Base-by-base conservation (phyloP, 1,140 invertebrate genomes). In the Saccostrea cuccullata region DNA sequence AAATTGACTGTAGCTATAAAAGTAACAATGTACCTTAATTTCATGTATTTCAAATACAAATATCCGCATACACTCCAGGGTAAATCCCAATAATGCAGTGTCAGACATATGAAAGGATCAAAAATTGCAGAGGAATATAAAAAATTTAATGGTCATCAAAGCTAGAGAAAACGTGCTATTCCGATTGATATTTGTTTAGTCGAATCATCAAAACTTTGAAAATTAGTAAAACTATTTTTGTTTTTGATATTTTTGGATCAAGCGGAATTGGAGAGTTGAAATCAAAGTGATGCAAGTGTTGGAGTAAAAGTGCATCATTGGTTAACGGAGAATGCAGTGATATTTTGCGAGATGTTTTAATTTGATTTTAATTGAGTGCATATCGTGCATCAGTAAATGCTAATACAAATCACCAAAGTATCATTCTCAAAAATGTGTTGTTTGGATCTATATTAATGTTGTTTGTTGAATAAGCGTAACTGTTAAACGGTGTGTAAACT, bases 201-300 rank as follows among this genome's bases (percentile, higher is more conserved):
- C 17, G 82, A 84, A 55, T 56, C 26, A 84, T n/a, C 82, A 55
- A 55, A 55, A 84, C 20, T 55, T 84, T 55, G 36, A 55, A n/a
- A 84, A 84, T 30, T 55, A 23, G 55, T 83, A 84, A 47, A 30
- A 3, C 17, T 2, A 64, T 64, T 17, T n/a, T 64, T 17, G 13
- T 64, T 64, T 64, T 20, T 15, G 58, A 64, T 64, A 64, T 17
- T 64, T 64, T 64, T 17, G n/a, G 58, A 20, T 17, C 17, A n/a
- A n/a, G 0, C 6, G 58, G n/a, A 64, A 64, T 64, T 20, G 58
- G 58, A 17, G 2, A 20, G 17, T 64, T 6, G 58, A 64, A 64
- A 64, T n/a, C 17, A 36, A 36, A 64, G 17, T 20, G 58, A 64
- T 64, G 17, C 15, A 17, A 64, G 17, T 20, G 17, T 20, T 64